Percentiles rank a stretch among this genome's conserved stretches.
These are phyloP conservation scores for Nowickia ferox DNA, from an alignment of 2,888 invertebrate genomes.

Conservation along the genomic window DNA sequence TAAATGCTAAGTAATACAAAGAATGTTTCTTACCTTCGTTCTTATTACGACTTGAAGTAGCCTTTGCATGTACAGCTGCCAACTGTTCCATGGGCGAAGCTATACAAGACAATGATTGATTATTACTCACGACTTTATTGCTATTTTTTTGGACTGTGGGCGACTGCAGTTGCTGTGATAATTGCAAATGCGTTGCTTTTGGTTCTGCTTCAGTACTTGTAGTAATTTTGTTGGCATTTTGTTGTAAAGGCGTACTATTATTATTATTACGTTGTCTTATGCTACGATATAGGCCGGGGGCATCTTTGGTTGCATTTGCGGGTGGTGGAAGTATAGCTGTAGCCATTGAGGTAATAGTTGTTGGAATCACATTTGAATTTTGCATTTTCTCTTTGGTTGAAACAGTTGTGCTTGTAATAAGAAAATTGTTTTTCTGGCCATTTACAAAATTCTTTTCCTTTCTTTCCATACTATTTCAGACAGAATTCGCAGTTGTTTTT, in stretches of 20 bases:
- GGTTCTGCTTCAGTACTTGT: constrained; percentile 27
- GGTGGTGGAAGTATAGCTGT: constrained; percentile 28
- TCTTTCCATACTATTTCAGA: constrained; percentile 55
- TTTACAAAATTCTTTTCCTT: constrained; percentile 32
- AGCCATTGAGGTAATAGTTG: constrained; percentile 51
- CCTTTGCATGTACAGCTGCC: constrained; percentile 70
- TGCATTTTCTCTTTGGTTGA: background rate
- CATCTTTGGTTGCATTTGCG: constrained; percentile 23
- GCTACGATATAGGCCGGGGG: constrained; percentile 44
- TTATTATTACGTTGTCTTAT: constrained; percentile 58
- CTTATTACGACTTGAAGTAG: constrained; percentile 75
- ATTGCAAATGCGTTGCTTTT: constrained; percentile 44
- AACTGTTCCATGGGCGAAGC: constrained; percentile 66
- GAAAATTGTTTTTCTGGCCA: constrained; percentile 13
- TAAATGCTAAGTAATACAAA: background rate
- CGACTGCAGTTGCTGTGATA: constrained; percentile 23
- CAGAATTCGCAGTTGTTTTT: background rate
- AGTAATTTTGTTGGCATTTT: constrained; percentile 48
- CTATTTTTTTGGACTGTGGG: constrained; percentile 44
- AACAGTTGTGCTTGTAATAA: background rate
- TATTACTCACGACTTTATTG: constrained; percentile 14
- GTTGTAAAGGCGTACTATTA: constrained; percentile 20
- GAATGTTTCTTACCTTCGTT: constrained; percentile 75
- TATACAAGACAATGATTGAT: constrained; percentile 34
- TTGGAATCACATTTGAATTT: constrained; percentile 52